Evolutionary conservation across 2,797 vertebrate genomes (phyloP).

Genomic region (Pempheris klunzingeri): DNA sequence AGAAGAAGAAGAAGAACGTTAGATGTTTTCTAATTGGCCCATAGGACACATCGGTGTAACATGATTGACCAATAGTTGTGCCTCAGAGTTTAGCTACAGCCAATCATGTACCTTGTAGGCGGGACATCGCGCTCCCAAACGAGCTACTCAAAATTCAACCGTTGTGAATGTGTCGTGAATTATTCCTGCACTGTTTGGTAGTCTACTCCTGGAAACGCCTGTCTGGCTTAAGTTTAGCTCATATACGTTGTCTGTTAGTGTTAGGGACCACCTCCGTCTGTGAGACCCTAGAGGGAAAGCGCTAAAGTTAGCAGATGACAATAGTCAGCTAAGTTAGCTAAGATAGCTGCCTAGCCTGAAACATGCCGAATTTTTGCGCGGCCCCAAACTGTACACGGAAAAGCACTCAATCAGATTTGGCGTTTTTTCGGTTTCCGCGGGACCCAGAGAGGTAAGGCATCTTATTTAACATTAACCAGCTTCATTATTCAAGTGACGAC

Average conservation of each 20-base stretch:
- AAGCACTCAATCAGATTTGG: slow-evolving; percentile 89
- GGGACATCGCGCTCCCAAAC: background rate
- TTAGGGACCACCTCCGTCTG: no score
- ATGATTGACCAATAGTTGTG: slow-evolving; percentile 18
- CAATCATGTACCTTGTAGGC: slow-evolving; percentile 52
- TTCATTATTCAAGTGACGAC: background rate
- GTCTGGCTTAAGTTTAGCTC: fast-evolving
- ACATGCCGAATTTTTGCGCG: slow-evolving; percentile 93
- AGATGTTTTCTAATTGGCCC: slow-evolving; percentile 1
- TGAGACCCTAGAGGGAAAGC: background rate
- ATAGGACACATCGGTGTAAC: fast-evolving
- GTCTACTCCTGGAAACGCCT: background rate
- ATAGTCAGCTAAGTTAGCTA: slow-evolving; percentile 29
- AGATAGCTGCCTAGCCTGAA: slow-evolving; percentile 69
- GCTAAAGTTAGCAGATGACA: slow-evolving; percentile 13
- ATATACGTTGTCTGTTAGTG: background rate
- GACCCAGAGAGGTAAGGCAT: slow-evolving; percentile 86
- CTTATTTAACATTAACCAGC: background rate
- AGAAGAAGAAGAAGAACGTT: background rate
- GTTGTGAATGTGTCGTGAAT: slow-evolving; percentile 42
- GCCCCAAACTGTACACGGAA: slow-evolving; percentile 91
- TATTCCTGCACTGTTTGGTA: fast-evolving
- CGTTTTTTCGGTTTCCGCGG: slow-evolving; percentile 90
- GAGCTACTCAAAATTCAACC: slow-evolving; percentile 12
- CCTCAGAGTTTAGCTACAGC: fast-evolving